Base-by-base conservation (phyloP, 92 coral and sea anemone genomes). In the Epizoanthus illoricatus region DNA sequence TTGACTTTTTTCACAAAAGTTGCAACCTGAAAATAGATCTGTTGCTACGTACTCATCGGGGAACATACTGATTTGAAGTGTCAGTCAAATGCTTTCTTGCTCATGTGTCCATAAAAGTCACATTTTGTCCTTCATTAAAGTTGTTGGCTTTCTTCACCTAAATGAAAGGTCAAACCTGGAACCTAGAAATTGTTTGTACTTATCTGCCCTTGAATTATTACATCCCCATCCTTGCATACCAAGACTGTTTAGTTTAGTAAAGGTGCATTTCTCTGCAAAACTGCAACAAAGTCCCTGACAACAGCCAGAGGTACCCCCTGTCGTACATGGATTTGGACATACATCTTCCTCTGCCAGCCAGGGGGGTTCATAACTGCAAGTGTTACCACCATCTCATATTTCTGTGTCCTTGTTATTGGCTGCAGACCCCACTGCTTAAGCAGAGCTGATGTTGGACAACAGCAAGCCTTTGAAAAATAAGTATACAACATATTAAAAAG, bases 341-440 rank as follows among this genome's bases (percentile, higher is more conserved):
- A 91, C 92, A 85, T 88, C 81, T 73, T 85, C 43, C 62, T 72
- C 17, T 85, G 92, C 94, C 94, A 91, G 56, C 56, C 56, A 39
- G 94, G 94, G 4, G 94, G 94, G 90, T 88, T 88, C 52, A 91
- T 78, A 7, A 91, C 80, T 11, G 90, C 94, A 49, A 91, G 13
- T 59, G 73, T 78, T 3, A 88, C 89, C 39, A 63, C 18, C 92
- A 91, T 91, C 21, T 86, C 84, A 72, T 85, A 84, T 17, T 76
- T 76, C 69, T 91, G 88, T 39, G 11, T 54, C 42, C 86, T 87
- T 16, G 1, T 59, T n/a, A 84, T 69, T 7, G 75, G 63, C 19
- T 83, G 82, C 11, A 75, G 17, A 33, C 12, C 17, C 94, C 94
- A 91, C 80, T 84, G 90, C 75, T 84, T 84, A 70, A 88, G 23